These are phyloP conservation scores for Polylopha cassiicola DNA, from an alignment of 2,888 invertebrate species.

Conservation along the genomic window DNA sequence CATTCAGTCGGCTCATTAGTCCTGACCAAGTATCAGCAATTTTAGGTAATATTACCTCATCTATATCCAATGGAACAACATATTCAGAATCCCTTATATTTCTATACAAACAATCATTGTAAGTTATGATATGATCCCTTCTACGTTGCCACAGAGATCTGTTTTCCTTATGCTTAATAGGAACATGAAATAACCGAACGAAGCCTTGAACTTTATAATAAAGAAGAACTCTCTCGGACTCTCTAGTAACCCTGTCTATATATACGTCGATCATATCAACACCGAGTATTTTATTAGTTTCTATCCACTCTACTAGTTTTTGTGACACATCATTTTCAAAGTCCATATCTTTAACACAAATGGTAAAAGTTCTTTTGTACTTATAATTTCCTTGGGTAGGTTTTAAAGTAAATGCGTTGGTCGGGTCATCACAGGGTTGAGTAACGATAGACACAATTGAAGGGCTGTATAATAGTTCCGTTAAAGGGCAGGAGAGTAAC, in stretches of 20 bases:
- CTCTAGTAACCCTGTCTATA: slow-evolving; percentile 75
- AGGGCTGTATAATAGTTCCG: slow-evolving; percentile 55
- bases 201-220: slow-evolving; percentile 73
- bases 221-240: slow-evolving; percentile 72
- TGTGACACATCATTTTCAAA: slow-evolving; percentile 80
- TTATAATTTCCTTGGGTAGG: slow-evolving; percentile 30
- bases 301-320: slow-evolving; percentile 83
- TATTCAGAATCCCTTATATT: slow-evolving; percentile 80
- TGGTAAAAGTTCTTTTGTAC: slow-evolving; percentile 70
- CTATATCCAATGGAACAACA: slow-evolving; percentile 83
- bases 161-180: slow-evolving; percentile 63
- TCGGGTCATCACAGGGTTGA: slow-evolving; percentile 68
- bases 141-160: slow-evolving; percentile 79
- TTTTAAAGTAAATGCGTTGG: slow-evolving; percentile 56
- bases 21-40: slow-evolving; percentile 75
- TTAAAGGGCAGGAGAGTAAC: slow-evolving; percentile 80
- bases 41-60: slow-evolving; percentile 84
- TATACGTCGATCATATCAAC: slow-evolving; percentile 82
- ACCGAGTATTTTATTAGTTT: slow-evolving; percentile 81
- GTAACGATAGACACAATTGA: slow-evolving; percentile 69
- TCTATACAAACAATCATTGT: slow-evolving; percentile 87
- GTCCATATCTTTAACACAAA: slow-evolving; percentile 85
- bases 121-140: slow-evolving; percentile 84
- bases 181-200: slow-evolving; percentile 70
- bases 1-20: slow-evolving; percentile 68